Evolutionary conservation across 2,888 invertebrate species (phyloP), one percentile per base, ranked within the genome.

Genomic region (Venusia cambrica): DNA sequence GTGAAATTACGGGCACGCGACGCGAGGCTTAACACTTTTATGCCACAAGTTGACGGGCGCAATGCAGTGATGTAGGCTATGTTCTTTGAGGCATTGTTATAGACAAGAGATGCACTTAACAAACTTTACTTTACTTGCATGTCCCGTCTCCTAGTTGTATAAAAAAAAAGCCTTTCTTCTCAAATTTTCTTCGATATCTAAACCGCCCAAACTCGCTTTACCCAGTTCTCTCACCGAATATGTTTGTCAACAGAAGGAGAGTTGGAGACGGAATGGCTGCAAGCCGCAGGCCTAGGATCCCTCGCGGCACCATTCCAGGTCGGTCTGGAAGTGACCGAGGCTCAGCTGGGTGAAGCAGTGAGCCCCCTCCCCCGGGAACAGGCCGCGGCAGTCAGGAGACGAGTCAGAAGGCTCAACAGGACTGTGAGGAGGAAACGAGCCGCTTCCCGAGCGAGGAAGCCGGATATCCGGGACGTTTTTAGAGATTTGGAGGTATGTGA

Each of bases 381-480:
- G 78, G 94, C 94, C 0, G 92, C 93, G 36, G 94, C 94, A 1
- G 93, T 95, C 10, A 88, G 92, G 49, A 88, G 92, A 32, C 87
- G 95, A 8, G 93, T 95, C 12, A 88, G 91, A 33, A 91, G 93
- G 4, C 89, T 95, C 36, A 95, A 94, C 77, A 90, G 92, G 44
- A 95, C 95, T 1, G 89, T 94, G 14, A 88, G 93, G 30, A 89
- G 90, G 58, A 77, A 84, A 42, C 87, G 89, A 27, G 88, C 89
- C 1, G 84, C 83, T 15, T 75, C 81, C 7, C 60, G 85, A 26
- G 76, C 92, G n/a, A 90, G 91, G 40, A 92, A 93, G 57, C 93
- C 93, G 5, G 95, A 96, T 68, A 94, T 95, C 40, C 81, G 95
- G 54, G 94, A 95, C 76, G 93, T 96, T 28, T 93, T 95, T 63